Percentiles rank a stretch among this genome's conserved stretches.
phyloP scores from a whole-genome alignment of 2,888 invertebrate genomes.

The Odontocerum albicorne region DNA sequence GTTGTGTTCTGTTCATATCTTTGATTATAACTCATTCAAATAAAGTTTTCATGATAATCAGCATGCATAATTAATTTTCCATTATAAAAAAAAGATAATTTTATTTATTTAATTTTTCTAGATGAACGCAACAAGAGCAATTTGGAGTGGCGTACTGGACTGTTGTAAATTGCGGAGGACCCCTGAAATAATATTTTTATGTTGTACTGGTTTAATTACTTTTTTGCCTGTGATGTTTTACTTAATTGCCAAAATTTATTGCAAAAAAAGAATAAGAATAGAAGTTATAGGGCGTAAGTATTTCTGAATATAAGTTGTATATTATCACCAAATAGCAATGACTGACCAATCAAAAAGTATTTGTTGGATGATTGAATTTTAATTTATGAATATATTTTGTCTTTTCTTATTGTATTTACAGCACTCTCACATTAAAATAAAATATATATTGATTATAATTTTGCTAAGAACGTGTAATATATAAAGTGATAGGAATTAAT shows the following conservation, averaged over 20 bases:
- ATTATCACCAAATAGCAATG: too few relatives aligned
- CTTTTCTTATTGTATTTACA: too few relatives aligned
- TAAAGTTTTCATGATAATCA: neutral
- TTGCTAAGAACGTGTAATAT: too few relatives aligned
- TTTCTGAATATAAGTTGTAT: neutral
- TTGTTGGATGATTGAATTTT: too few relatives aligned
- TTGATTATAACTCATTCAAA: too few relatives aligned
- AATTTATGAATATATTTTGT: too few relatives aligned
- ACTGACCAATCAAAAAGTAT: too few relatives aligned
- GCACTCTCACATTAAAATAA: too few relatives aligned
- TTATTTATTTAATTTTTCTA: conserved; percentile 41
- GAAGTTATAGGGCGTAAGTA: conserved; percentile 45
- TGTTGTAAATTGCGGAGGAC: conserved; percentile 60
- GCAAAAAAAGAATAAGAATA: conserved; percentile 41
- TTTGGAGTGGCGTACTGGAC: conserved; percentile 61
- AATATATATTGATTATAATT: too few relatives aligned
- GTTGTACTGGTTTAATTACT: conserved; percentile 55
- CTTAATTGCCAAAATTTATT: conserved; percentile 52
- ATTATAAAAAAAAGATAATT: neutral
- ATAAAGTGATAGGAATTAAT: too few relatives aligned
- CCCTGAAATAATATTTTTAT: conserved; percentile 60
- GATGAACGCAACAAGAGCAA: conserved; percentile 66
- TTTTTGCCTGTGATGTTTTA: conserved; percentile 61
- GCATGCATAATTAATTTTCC: neutral
- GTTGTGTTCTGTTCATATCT: too few relatives aligned